Evolutionary conservation across 1,140 invertebrate species (phyloP), one percentile per base, ranked within the genome.

Genomic region (Megalopta genalis): DNA sequence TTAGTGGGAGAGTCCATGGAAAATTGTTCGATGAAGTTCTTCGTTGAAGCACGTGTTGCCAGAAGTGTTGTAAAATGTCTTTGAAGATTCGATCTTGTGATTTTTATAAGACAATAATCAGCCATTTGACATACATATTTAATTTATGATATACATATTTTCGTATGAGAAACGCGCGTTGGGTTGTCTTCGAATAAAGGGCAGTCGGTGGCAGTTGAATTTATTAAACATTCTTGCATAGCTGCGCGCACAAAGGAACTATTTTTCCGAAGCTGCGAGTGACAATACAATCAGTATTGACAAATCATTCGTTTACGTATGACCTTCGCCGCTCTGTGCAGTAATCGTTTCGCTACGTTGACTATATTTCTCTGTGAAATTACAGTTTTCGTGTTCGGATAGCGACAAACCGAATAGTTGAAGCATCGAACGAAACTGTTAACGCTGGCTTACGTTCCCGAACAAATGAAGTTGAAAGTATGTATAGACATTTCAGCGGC

Each of bases 321-420:
- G 71, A 32, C 59, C 71, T 73, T 73, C 25, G 25, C 25, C 9
- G 5, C 59, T 25, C n/a, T 4, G 25, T 63, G 62, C 59, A 71
- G 69, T 62, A 71, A 37, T 49, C 23, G 21, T 49, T 37, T 21
- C 42, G 27, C 5, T n/a, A 21, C 16, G 14, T 16, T 52, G 49
- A n/a, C 21, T 57, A n/a, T n/a, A 57, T n/a, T n/a, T 21, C 7
- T 21, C 18, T 6, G 21, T 57, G 54, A 57, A 57, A 57, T 57
- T 57, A 57, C 54, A 57, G 21, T 57, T 57, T 57, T 57, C 54
- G 6, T n/a, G 21, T n/a, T 57, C 21, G 1, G n/a, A 57, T 7
- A 57, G 21, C 54, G 54, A 10, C 7, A n/a, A n/a, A n/a, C 21
- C 8, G 6, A 6, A 57, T 21, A 9, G 8, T 32, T 32, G 32